These are phyloP conservation scores for Gambusia yucatana DNA, from an alignment of 2,797 vertebrate genomes.

Conservation along the genomic window DNA sequence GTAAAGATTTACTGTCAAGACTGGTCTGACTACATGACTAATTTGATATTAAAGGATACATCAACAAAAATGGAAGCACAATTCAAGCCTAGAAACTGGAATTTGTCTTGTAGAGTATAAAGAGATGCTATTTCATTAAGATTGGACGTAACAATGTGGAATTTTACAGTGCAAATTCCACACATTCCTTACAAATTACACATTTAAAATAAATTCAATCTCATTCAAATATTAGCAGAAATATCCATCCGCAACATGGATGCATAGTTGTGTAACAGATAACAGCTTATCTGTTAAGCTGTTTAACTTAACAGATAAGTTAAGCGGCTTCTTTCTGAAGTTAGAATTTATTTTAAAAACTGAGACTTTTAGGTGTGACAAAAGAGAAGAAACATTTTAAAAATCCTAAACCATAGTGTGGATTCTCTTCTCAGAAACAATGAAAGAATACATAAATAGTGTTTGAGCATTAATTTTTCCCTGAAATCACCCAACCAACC, in stretches of 20 bases:
- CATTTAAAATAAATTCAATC: no score
- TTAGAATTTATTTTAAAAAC: background rate
- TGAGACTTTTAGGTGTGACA: background rate
- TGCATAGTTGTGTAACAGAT: background rate
- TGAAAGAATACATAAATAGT: background rate
- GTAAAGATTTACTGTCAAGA: constrained; percentile 19
- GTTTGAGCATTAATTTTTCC: background rate
- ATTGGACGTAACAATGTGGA: background rate
- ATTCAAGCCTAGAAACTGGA: background rate
- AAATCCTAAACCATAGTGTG: background rate
- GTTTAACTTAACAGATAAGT: no score
- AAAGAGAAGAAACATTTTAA: background rate
- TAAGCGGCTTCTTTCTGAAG: background rate
- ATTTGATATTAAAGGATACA: constrained; percentile 19
- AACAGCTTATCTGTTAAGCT: no score
- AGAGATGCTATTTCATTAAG: background rate
- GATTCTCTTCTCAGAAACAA: background rate
- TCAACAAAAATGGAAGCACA: background rate
- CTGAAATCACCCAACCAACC: background rate
- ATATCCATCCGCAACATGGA: background rate
- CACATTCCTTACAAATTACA: no score
- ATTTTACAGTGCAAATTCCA: background rate
- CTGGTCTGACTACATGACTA: constrained; percentile 14
- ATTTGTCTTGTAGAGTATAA: background rate
- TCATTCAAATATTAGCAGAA: no score